Conservation (phyloP, 23 tunicate genomes). For the Clavelina lepadiformis region DNA sequence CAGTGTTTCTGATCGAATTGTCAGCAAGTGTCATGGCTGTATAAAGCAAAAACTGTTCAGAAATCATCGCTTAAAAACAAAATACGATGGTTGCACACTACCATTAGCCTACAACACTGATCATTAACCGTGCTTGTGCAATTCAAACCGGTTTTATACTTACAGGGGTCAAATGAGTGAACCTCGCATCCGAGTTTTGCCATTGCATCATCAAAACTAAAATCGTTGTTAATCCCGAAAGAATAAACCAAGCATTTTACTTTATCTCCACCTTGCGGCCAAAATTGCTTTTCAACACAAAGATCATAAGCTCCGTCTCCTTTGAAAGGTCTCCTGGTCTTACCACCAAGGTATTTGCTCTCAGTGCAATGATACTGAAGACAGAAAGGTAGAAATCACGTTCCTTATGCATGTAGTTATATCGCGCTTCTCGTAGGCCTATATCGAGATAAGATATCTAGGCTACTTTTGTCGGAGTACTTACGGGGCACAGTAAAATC, state of each 20-base stretch:
- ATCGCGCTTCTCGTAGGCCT: no score
- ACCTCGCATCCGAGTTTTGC: slow-evolving; percentile 20
- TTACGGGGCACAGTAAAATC: no score
- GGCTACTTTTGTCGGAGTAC: no score
- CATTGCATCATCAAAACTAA: slow-evolving; percentile 21
- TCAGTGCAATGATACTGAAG: slow-evolving; percentile 39
- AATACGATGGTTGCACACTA: no score
- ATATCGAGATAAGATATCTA: no score
- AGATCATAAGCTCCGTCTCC: slow-evolving; percentile 41
- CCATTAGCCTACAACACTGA: no score
- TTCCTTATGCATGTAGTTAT: no score
- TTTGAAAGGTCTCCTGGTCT: not conserved
- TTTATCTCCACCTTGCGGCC: slow-evolving; percentile 7
- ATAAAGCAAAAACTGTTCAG: no score
- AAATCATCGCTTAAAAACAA: no score
- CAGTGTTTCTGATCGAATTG: not conserved
- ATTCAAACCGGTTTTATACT: not conserved
- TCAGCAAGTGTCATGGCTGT: slow-evolving; percentile 18
- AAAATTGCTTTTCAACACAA: slow-evolving; percentile 30
- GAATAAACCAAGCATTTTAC: slow-evolving; percentile 21
- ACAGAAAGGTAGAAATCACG: not conserved
- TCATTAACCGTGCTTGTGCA: not conserved
- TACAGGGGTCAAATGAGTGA: slow-evolving; percentile 23
- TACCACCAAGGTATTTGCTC: slow-evolving; percentile 23
- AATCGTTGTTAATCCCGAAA: slow-evolving; percentile 14